These are phyloP conservation scores for Mythimna lalbum DNA, from an alignment of 2,888 invertebrate species.

Conservation along the genomic window DNA sequence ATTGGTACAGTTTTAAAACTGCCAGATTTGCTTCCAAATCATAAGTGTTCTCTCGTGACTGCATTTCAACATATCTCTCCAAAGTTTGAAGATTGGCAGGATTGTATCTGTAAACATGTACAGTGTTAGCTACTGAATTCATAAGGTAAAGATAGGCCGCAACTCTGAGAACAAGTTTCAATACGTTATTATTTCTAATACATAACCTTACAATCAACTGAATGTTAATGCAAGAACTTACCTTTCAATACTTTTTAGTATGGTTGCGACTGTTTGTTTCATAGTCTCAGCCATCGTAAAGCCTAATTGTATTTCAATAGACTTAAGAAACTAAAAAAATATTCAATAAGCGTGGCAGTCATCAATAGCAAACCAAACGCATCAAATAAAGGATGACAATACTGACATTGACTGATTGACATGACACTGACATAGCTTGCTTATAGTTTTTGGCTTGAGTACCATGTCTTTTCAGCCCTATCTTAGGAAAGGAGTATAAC, in stretches of 20 bases:
- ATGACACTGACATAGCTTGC: background rate
- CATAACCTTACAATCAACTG: conserved; percentile 33
- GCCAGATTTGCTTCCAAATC: conserved; percentile 99
- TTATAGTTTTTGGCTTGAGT: too few species aligned
- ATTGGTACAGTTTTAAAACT: conserved; percentile 98
- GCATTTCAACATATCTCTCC: conserved; percentile 98
- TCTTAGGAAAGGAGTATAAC: too few species aligned
- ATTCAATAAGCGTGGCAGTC: conserved; percentile 36
- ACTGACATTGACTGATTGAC: background rate
- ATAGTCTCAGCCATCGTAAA: conserved; percentile 93
- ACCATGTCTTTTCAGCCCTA: too few species aligned
- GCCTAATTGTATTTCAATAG: background rate
- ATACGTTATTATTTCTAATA: background rate
- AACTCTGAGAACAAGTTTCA: background rate
- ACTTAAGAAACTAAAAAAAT: background rate
- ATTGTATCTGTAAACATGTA: conserved; percentile 94
- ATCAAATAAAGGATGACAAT: background rate
- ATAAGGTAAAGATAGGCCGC: background rate
- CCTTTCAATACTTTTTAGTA: conserved; percentile 98
- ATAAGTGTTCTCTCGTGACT: conserved; percentile 97
- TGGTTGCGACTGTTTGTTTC: conserved; percentile 96
- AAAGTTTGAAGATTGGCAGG: conserved; percentile 97
- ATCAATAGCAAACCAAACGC: background rate
- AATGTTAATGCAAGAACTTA: conserved; percentile 77
- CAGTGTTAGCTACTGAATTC: conserved; percentile 5